Evolutionary conservation across 2,888 invertebrate genomes (phyloP).

Genomic region (Cyaniris semiargus): DNA sequence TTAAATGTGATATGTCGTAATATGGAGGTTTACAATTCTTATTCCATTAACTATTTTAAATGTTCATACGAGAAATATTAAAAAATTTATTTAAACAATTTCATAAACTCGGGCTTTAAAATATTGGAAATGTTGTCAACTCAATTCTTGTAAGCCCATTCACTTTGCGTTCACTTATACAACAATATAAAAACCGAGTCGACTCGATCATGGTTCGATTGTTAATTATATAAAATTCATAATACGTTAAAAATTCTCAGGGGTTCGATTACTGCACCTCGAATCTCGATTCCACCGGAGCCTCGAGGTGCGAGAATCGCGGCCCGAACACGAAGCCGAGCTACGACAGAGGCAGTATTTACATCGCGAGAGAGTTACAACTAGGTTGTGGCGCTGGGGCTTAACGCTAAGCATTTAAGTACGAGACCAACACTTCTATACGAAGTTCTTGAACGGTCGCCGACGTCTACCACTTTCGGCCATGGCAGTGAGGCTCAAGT

Average conservation of each 20-base stretch:
- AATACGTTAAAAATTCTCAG: neutral
- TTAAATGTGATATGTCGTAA: neutral
- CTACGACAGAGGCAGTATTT: slow-evolving; percentile 8
- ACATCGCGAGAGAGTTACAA: neutral
- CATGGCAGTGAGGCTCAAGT: neutral
- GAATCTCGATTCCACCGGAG: neutral
- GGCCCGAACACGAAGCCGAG: neutral
- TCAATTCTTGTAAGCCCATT: neutral
- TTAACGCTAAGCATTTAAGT: slow-evolving; percentile 14
- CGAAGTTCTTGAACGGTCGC: neutral
- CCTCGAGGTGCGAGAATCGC: neutral
- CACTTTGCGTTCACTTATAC: neutral
- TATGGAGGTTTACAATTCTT: neutral
- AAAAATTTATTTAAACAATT: neutral
- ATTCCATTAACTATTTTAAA: neutral
- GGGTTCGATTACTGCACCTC: neutral
- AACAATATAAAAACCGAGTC: neutral
- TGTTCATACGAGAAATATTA: neutral
- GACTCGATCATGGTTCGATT: neutral
- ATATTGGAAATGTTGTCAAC: slow-evolving; percentile 2
- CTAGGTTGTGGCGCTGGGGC: neutral
- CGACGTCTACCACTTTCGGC: neutral
- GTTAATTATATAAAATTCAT: slow-evolving; percentile 1
- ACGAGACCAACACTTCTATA: slow-evolving; percentile 1
- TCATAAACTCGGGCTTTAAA: neutral